These are phyloP conservation scores for Anadara kagoshimensis DNA, from an alignment of 1,140 invertebrate genomes.

Conservation along the genomic window DNA sequence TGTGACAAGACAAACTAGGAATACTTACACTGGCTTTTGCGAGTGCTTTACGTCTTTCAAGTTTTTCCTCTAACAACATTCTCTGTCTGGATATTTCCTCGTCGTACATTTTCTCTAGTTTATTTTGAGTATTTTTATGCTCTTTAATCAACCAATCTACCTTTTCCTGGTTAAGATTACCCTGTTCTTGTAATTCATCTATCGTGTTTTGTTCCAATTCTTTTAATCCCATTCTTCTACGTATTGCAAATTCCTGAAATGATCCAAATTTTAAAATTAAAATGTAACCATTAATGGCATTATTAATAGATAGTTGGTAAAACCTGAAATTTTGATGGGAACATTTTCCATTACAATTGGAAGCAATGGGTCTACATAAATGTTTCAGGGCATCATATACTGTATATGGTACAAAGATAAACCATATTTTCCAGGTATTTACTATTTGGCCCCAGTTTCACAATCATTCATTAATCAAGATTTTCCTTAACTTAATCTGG, in stretches of 20 bases:
- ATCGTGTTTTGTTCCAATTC: constrained; percentile 61
- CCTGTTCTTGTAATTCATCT: constrained; percentile 48
- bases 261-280: too few relatives aligned
- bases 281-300: too few relatives aligned
- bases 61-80: constrained; percentile 69
- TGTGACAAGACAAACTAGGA: background rate
- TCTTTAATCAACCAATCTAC: constrained; percentile 70
- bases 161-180: constrained; percentile 60
- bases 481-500: too few relatives aligned
- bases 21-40: constrained; percentile 64
- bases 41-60: constrained; percentile 61
- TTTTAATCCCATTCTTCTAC: constrained; percentile 64
- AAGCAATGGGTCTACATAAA: too few relatives aligned
- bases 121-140: constrained; percentile 64
- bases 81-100: constrained; percentile 70
- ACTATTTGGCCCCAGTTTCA: too few relatives aligned
- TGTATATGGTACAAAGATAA: too few relatives aligned
- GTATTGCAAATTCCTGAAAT: constrained; percentile 66
- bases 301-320: too few relatives aligned
- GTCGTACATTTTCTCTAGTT: constrained; percentile 65
- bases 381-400: too few relatives aligned
- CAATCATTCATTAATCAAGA: too few relatives aligned
- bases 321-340: too few relatives aligned
- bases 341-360: too few relatives aligned
- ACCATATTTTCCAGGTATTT: too few relatives aligned